Base-by-base conservation (phyloP, 2,113 vertebrate species). In the Euleptes europaea region DNA sequence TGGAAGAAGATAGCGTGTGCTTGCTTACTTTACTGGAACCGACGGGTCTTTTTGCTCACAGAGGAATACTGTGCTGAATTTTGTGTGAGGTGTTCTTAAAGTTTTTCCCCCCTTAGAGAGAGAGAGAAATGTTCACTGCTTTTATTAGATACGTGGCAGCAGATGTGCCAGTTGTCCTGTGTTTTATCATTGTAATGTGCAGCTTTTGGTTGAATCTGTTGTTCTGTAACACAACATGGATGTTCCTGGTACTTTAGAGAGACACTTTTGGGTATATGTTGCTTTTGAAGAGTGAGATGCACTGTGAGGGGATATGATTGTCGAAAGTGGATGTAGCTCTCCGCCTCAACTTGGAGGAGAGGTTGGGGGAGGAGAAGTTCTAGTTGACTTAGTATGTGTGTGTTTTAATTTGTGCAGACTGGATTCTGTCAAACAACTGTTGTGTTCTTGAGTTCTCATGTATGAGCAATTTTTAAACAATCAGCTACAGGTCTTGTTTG, bases 321-420 rank as follows among this genome's bases (percentile, higher is more conserved):
- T 65, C 51, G 63, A n/a, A 13, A 23, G 89, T 1, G 80, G 88
- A 87, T 88, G 76, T 83, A 26, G 44, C 89, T 84, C 78, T 92
- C 74, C 87, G 23, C 72, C 47, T 93, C 84, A 76, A 91, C 85
- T 67, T 14, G 0, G 0, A 47, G 49, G 47, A 87, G n/a, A 31
- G 70, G 42, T 44, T 51, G 19, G 5, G 51, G 85, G 90, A 77
- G 88, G 77, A 77, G 86, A 94, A 92, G 92, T 92, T 94, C 74
- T 81, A 23, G 51, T 74, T 87, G 86, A 93, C 76, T 86, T 88
- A 70, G 84, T 90, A 21, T 77, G 49, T 60, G 60, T 85, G 83
- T 44, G 89, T 91, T 84, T 85, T 77, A 60, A 85, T 63, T 38
- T 73, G 38, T 31, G 17, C 74, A 1, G 75, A 82, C 10, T 85